Conservation (phyloP, 2,888 invertebrate species). For the Caenorhabditis macrosperma region DNA sequence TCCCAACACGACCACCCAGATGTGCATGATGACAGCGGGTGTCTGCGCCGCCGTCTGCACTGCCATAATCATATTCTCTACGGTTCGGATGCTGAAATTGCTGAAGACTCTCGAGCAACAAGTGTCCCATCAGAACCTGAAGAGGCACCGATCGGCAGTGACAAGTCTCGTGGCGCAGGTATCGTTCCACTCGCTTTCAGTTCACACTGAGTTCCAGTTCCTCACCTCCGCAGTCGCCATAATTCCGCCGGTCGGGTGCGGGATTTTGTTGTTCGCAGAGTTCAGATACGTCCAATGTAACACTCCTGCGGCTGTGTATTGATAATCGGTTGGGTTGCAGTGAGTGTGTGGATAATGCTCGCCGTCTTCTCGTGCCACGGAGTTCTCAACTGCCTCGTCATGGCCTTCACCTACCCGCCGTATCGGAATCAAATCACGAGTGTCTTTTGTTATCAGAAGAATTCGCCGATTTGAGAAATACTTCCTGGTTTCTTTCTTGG, state of each 20-base stretch:
- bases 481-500: no score
- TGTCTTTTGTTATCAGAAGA: neutral
- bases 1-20: constrained; percentile 7
- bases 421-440: constrained; percentile 17
- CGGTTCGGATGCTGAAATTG: constrained; percentile 18
- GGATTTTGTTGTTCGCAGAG: constrained; percentile 20
- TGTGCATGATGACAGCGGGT: constrained; percentile 14
- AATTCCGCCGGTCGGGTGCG: constrained; percentile 24
- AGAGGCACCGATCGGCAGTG: constrained; percentile 25
- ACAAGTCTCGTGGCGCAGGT: constrained; percentile 31
- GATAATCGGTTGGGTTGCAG: constrained; percentile 22
- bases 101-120: constrained; percentile 20
- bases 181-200: neutral
- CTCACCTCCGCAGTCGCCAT: constrained; percentile 21
- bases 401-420: constrained; percentile 35
- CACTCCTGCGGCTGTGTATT: neutral
- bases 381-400: constrained; percentile 31
- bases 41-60: neutral
- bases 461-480: no score
- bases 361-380: constrained; percentile 27
- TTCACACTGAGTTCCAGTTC: neutral
- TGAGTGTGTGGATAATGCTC: constrained; percentile 15
- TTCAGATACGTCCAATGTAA: constrained; percentile 27
- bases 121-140: constrained; percentile 14
- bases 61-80: constrained; percentile 16